Percentiles rank a stretch among this genome's conserved stretches.
These are phyloP conservation scores for Pseudopodoces humilis DNA, from an alignment of 2,113 vertebrate genomes.

Conservation along the genomic window DNA sequence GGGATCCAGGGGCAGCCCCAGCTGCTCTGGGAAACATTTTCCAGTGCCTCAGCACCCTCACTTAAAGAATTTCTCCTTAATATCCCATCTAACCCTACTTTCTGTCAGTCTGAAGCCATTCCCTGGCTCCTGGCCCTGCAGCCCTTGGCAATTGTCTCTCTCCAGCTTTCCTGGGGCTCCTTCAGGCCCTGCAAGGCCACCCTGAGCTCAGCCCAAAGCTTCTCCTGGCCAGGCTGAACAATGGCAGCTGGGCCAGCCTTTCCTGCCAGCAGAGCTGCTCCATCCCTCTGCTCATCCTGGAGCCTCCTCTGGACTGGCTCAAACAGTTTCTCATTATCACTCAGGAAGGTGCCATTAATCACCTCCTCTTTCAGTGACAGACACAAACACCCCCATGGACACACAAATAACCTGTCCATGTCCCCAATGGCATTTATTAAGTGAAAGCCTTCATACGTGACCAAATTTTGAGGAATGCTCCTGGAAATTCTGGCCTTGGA, in stretches of 20 bases:
- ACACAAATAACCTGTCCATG: not conserved
- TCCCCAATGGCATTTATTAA: not conserved
- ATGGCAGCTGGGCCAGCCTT: not conserved
- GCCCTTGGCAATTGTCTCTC: not conserved
- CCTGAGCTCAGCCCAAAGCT: not conserved
- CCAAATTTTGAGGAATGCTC: not conserved
- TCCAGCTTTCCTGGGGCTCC: not conserved
- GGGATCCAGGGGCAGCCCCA: not conserved
- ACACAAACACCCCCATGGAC: not conserved
- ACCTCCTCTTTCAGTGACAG: not conserved
- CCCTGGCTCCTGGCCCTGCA: not conserved
- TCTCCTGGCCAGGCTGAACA: not conserved
- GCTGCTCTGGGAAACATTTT: not conserved
- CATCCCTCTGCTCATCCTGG: not conserved
- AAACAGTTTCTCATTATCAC: not conserved
- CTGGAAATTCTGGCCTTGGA: not conserved
- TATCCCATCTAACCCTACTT: accelerated
- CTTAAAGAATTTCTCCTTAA: not conserved
- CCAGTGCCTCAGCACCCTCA: no score
- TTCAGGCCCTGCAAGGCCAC: not conserved
- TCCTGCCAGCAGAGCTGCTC: not conserved
- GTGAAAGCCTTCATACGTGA: not conserved
- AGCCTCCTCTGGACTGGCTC: not conserved
- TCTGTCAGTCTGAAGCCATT: not conserved
- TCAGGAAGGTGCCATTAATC: not conserved